A percentile compares a stretch with the other conserved stretches of the same genome.
phyloP scores from a whole-genome alignment of 2,888 invertebrate species.

The Dolichomitus sp. region DNA sequence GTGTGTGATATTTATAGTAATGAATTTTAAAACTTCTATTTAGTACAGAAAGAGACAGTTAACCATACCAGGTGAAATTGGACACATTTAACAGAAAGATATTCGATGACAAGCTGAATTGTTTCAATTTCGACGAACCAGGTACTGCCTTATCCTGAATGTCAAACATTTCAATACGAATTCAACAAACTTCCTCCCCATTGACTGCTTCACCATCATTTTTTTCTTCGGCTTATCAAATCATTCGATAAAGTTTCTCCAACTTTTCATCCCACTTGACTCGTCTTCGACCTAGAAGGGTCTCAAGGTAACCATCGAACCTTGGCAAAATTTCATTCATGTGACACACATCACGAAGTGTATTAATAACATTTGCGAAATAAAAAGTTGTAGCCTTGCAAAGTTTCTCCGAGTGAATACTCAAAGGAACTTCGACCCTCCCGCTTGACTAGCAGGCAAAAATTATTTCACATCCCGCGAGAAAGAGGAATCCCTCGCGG shows the following conservation, averaged over 20 bases:
- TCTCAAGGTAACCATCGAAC: background rate
- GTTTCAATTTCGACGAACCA: background rate
- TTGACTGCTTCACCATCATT: background rate
- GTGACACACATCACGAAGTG: background rate
- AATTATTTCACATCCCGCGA: constrained; percentile 38
- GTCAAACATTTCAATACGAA: constrained; percentile 3
- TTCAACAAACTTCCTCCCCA: background rate
- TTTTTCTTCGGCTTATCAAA: background rate
- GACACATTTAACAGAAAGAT: background rate
- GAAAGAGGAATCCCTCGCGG: constrained; percentile 23
- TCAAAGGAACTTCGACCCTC: background rate
- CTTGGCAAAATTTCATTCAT: background rate
- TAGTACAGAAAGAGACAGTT: too few species aligned
- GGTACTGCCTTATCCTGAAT: background rate
- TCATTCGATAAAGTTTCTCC: background rate
- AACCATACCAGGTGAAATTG: background rate
- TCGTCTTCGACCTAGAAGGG: background rate
- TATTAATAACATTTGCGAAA: background rate
- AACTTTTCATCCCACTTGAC: constrained; percentile 1
- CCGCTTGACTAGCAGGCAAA: constrained; percentile 27
- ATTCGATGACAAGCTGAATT: background rate
- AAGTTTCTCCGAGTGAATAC: background rate
- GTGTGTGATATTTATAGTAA: too few species aligned
- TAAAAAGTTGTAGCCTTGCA: background rate
- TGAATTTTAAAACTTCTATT: too few species aligned